Evolutionary conservation across 1,140 invertebrate genomes (phyloP), one percentile per base, ranked within the genome.

Genomic region (Diorhabda elongata): DNA sequence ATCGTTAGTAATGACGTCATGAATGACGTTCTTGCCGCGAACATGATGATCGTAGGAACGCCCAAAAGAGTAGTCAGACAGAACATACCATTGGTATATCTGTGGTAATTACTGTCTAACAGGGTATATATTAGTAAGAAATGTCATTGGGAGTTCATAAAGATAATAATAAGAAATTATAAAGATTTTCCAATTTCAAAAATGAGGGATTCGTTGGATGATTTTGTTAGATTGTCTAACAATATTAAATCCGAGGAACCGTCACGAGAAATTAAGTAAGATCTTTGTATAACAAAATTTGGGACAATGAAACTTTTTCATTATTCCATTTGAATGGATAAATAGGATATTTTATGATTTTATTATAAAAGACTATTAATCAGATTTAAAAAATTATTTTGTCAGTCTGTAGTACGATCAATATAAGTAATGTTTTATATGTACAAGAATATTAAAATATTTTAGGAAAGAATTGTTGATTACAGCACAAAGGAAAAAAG

Each of bases 171-270:
- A 56, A 7, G 6, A n/a, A 6, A 6, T 3, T 60, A 42, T 62
- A 41, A 61, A 58, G n/a, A 11, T 26, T 42, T 42, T 42, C 58
- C 26, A 56, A 42, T 60, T 60, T 64, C 61, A 69, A 74, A 72
- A 64, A 78, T 78, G 76, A 72, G 77, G 65, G 79, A 80, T 74
- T 76, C 79, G 0, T 47, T 79, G 5, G 77, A 79, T 68, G 76
- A 80, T 68, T 80, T 76, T 62, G 68, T 80, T 26, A 74, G 71
- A 73, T 57, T 78, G 57, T 64, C 74, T 6, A 69, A 68, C 62
- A 75, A 76, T 65, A 43, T 56, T 7, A 74, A 74, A 70, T 57
- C 63, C 41, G 64, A 71, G 9, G 71, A 70, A 47, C 44, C 70
- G 42, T 44, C 65, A 56, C 42, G 59, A 8, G n/a, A 8, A 11